Evolutionary conservation across 1,140 invertebrate species (phyloP).

Genomic region (Drosophila parabipectinata): DNA sequence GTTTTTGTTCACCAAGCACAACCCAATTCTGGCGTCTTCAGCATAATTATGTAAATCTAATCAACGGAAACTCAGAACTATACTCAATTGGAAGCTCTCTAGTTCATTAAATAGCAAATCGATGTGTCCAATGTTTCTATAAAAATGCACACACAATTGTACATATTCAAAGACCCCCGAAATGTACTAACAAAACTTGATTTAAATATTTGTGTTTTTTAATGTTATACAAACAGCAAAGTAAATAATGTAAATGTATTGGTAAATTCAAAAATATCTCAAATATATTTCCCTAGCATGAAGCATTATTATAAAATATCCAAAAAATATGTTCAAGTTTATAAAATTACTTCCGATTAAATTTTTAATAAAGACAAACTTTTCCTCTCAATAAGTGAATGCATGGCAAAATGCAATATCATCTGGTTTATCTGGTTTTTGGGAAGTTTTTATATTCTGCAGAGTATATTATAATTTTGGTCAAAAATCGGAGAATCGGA

Average conservation of each 20-base stretch:
- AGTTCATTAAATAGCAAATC: constrained; percentile 63
- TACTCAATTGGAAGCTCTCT: constrained; percentile 75
- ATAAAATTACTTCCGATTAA: constrained; percentile 5
- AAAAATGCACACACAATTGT: constrained; percentile 31
- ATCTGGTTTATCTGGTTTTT: constrained; percentile 8
- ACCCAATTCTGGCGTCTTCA: constrained; percentile 52
- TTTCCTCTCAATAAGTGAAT: constrained; percentile 57
- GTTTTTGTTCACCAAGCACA: constrained; percentile 46
- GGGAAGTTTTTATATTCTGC: background rate
- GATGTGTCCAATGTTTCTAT: constrained; percentile 54
- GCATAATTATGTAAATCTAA: constrained; percentile 46
- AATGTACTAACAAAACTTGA: constrained; percentile 37
- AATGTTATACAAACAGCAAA: constrained; percentile 27
- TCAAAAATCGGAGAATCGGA: too few species aligned
- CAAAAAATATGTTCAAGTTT: constrained; percentile 34
- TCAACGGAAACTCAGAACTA: constrained; percentile 38
- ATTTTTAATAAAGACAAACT: constrained; percentile 56
- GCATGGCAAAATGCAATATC: constrained; percentile 63
- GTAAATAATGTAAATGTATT: background rate
- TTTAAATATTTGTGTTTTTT: constrained; percentile 18
- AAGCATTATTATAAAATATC: constrained; percentile 59
- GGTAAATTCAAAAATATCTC: constrained; percentile 12
- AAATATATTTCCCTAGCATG: constrained; percentile 60
- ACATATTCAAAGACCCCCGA: constrained; percentile 68
- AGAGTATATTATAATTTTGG: too few species aligned